Percentiles rank a stretch among this genome's conserved stretches.
Conservation (phyloP, 2,797 vertebrate species). For the Phrynocephalus vlangalii region DNA sequence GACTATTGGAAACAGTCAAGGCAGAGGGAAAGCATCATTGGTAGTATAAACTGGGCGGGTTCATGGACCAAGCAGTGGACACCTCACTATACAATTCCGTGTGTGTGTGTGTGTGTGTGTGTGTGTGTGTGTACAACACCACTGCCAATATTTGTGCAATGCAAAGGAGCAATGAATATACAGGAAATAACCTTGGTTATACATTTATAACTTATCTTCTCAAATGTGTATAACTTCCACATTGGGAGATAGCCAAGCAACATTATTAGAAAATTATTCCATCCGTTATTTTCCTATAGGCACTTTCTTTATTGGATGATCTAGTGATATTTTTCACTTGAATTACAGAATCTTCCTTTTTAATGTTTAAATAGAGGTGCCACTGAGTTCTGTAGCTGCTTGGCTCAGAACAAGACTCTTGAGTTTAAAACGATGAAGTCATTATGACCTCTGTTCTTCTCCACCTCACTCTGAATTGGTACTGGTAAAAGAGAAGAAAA, state of each 20-base stretch:
- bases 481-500: neutral
- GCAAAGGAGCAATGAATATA: neutral
- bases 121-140: too few species aligned
- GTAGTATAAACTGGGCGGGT: neutral
- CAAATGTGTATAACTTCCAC: constrained; percentile 4
- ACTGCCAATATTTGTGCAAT: neutral
- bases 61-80: too few species aligned
- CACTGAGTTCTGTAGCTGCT: neutral
- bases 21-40: neutral
- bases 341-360: neutral
- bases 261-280: constrained; percentile 3
- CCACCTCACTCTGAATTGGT: neutral
- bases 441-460: neutral
- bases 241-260: neutral
- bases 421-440: neutral
- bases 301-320: neutral
- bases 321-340: neutral
- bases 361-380: neutral
- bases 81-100: too few species aligned
- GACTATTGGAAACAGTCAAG: neutral
- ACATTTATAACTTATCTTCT: neutral
- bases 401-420: neutral
- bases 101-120: too few species aligned
- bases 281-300: neutral
- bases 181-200: neutral